phyloP scores from a whole-genome alignment of 2,113 vertebrate species.

The Arvicanthis niloticus region DNA sequence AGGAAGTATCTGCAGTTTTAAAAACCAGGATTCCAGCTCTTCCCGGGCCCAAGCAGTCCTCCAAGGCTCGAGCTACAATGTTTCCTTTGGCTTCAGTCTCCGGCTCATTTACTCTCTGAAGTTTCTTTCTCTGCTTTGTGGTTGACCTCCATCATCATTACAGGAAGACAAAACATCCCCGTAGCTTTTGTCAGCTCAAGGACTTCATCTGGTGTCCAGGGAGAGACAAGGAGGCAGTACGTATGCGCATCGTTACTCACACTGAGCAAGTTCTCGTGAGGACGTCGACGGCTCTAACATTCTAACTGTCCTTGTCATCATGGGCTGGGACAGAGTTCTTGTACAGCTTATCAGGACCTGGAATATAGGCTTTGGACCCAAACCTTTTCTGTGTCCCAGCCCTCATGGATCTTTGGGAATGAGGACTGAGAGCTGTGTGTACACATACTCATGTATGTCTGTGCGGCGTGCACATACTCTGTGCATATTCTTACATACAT shows the following conservation, averaged over 20 bases:
- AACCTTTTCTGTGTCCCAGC: not conserved
- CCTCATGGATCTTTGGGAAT: not conserved
- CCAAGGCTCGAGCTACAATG: rapidly evolving
- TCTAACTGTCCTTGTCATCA: not conserved
- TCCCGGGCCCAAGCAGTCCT: rapidly evolving
- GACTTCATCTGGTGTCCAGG: not conserved
- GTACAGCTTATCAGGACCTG: not conserved
- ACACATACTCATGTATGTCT: not conserved
- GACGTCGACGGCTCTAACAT: rapidly evolving
- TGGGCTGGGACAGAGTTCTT: not conserved
- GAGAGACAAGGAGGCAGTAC: not conserved
- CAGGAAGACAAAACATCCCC: not conserved
- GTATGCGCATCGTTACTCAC: not conserved
- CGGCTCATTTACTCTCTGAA: not conserved
- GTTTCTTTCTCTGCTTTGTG: not conserved
- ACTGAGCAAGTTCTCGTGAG: not conserved
- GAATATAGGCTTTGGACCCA: not conserved
- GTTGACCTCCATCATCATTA: not conserved
- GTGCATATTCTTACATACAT: not conserved
- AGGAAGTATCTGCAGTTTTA: not conserved
- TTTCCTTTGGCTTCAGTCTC: not conserved
- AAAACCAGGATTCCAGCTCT: no score
- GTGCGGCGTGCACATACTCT: not conserved
- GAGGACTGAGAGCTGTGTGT: not conserved
- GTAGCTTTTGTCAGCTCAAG: not conserved